These are phyloP conservation scores for Lophius americanus DNA, from an alignment of 2,797 vertebrate species.

Conservation along the genomic window DNA sequence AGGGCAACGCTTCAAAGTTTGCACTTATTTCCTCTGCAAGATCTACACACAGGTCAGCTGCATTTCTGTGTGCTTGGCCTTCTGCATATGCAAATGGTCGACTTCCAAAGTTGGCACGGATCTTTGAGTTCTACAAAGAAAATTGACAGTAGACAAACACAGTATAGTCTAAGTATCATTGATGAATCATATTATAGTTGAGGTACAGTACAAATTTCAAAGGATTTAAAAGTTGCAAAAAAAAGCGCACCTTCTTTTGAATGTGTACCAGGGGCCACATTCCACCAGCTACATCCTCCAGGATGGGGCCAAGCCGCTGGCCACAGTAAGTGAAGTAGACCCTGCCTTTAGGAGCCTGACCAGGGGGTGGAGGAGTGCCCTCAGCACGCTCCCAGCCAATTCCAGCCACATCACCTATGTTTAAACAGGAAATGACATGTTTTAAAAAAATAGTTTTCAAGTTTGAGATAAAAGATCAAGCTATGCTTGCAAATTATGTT, in stretches of 20 bases:
- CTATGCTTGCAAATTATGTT: conserved; percentile 19
- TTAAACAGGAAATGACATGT: conserved; percentile 8
- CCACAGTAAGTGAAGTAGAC: conserved; percentile 98
- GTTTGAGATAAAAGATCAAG: conserved; percentile 8
- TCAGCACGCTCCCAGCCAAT: conserved; percentile 98
- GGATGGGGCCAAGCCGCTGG: conserved; percentile 89
- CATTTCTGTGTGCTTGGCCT: conserved; percentile 97
- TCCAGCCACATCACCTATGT: conserved; percentile 92
- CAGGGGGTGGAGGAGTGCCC: conserved; percentile 94
- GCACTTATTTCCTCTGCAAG: conserved; percentile 98
- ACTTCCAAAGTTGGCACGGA: conserved; percentile 95
- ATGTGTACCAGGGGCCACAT: conserved; percentile 99
- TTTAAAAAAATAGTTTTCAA: background rate
- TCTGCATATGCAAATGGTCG: conserved; percentile 93
- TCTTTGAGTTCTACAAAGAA: conserved; percentile 91
- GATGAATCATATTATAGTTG: background rate
- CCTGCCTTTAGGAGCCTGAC: conserved; percentile 94
- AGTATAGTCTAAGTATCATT: background rate
- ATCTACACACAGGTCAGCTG: conserved; percentile 94
- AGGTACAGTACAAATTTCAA: background rate
- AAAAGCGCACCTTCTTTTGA: conserved; percentile 91
- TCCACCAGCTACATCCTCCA: conserved; percentile 96
- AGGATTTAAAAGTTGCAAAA: background rate
- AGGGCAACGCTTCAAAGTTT: conserved; percentile 98
- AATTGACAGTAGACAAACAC: background rate